Evolutionary conservation across 2,797 vertebrate species (phyloP).

Genomic region (Enteromius fasciolatus): DNA sequence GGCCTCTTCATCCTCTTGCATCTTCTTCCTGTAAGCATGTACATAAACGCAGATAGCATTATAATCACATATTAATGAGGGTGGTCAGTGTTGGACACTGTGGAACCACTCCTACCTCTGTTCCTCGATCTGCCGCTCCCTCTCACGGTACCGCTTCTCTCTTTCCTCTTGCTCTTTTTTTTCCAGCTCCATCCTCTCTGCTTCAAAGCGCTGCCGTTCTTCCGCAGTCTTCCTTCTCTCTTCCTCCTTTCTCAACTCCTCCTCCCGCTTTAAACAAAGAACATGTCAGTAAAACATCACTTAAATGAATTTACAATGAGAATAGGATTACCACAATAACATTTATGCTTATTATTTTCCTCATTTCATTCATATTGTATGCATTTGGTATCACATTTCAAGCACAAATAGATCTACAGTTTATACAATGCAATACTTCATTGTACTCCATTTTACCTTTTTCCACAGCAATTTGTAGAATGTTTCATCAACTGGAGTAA

Average conservation of each 20-base stretch:
- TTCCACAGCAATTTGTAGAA: not conserved
- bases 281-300: not conserved
- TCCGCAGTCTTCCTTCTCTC: conserved; percentile 87
- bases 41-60: conserved; percentile 16
- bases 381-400: not conserved
- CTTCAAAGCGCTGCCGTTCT: conserved; percentile 89
- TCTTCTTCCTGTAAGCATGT: conserved; percentile 84
- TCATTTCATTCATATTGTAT: not conserved
- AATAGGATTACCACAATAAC: not conserved
- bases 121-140: conserved; percentile 88
- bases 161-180: conserved; percentile 88
- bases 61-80: not conserved
- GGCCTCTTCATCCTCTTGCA: conserved; percentile 91
- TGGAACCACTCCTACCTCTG: conserved; percentile 80
- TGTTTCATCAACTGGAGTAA: not conserved
- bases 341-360: not conserved
- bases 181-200: conserved; percentile 95
- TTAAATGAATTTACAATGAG: not conserved
- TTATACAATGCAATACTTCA: not conserved
- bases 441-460: too few relatives aligned
- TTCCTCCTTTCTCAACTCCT: conserved; percentile 93
- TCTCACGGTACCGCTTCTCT: conserved; percentile 83
- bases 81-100: not conserved
- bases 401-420: not conserved
- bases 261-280: conserved; percentile 82